Conservation (phyloP, 2,113 vertebrate genomes). For the Xyliphius kryptos region DNA sequence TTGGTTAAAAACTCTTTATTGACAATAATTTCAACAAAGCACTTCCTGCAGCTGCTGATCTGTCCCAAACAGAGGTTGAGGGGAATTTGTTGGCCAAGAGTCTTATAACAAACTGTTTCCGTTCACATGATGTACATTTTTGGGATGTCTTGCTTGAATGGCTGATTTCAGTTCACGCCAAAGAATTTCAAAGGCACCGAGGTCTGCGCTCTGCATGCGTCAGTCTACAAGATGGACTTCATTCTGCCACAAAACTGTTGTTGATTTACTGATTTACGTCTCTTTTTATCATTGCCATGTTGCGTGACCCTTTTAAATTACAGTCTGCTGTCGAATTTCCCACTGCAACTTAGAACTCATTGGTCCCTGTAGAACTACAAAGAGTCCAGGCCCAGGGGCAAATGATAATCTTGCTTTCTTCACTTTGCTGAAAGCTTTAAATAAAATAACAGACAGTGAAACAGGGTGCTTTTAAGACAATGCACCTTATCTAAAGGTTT, state of each 20-base stretch:
- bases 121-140: background rate
- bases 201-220: background rate
- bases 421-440: background rate
- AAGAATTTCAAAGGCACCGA: conserved; percentile 14
- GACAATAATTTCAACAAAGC: background rate
- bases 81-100: background rate
- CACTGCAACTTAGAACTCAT: background rate
- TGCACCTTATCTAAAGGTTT: too few species aligned
- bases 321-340: background rate
- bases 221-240: background rate
- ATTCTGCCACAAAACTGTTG: conserved; percentile 10
- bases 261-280: conserved; percentile 3
- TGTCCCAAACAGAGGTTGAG: background rate
- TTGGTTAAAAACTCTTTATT: background rate
- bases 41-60: background rate
- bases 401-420: background rate
- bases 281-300: conserved; percentile 2
- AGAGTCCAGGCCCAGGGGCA: background rate
- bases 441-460: background rate
- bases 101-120: background rate
- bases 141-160: background rate
- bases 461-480: background rate
- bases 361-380: background rate
- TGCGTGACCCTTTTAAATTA: background rate
- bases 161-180: conserved; percentile 5